Base-by-base conservation (phyloP, 1,140 invertebrate species). In the Pararge aegeria region DNA sequence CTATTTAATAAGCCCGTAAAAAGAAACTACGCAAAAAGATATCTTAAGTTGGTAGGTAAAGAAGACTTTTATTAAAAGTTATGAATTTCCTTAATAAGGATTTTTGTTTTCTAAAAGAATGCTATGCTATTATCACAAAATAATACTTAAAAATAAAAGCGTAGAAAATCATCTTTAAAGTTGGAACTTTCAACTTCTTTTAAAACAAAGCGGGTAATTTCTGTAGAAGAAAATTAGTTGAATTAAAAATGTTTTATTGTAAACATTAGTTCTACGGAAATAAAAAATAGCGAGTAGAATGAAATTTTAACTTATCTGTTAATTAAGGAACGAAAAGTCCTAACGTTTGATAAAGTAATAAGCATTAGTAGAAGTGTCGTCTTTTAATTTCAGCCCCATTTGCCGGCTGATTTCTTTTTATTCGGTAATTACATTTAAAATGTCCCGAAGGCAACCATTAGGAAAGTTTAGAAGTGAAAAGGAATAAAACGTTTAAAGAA, bases 361-460 rank as follows among this genome's bases (percentile, higher is more conserved):
- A 46, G 42, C 42, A 46, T 46, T 46, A 46, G 42, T 46, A 20
- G 42, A 20, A 46, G 42, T 46, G 42, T 46, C 42, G 42, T 46
- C 42, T 46, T 46, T 46, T 46, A 46, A 46, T 46, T 46, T 46
- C 42, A 20, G 42, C 42, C 42, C 42, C 42, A 46, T 46, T 46
- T 46, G 42, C 42, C 42, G 42, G 42, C 42, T 46, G 42, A 46
- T 46, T 46, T 46, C 42, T 46, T 46, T 46, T 46, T 46, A 46
- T 46, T 46, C 42, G 42, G 42, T 46, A 46, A 46, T 46, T 46
- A 46, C 42, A 46, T 46, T 27, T 46, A 46, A 46, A 46, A 20
- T 46, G 42, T 46, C 42, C 42, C 42, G 18, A 46, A 46, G 42
- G 42, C 42, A 12, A 20, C 42, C 42, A 46, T 46, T 46, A 46